Percentiles rank a stretch among this genome's conserved stretches.
Conservation (phyloP, 2,888 invertebrate species). For the Drosophila melanosoma region DNA sequence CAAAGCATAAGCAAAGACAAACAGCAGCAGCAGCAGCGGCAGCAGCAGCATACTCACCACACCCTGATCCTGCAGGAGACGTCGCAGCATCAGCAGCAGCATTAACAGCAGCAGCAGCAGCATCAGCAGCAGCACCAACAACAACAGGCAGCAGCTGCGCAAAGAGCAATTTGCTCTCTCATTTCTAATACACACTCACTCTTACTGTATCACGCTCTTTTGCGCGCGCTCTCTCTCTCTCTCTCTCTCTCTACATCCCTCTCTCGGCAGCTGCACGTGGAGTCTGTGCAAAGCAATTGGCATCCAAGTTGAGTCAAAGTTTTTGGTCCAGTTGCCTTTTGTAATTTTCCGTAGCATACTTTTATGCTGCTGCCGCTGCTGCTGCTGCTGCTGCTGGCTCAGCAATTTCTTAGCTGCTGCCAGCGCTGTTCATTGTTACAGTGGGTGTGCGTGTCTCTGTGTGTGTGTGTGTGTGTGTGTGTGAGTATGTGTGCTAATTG, state of each 20-base stretch:
- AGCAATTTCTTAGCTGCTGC: conserved; percentile 65
- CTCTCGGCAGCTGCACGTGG: conserved; percentile 41
- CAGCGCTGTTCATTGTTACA: conserved; percentile 34
- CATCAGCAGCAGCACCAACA: conserved; percentile 37
- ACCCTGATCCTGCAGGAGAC: conserved; percentile 82
- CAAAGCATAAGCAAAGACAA: conserved; percentile 48
- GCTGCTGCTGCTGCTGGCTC: conserved; percentile 58
- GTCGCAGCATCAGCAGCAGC: conserved; percentile 23
- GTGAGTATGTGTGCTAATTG: conserved; percentile 50
- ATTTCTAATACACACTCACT: conserved; percentile 8
- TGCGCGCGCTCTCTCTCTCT: background rate
- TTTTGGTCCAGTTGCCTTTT: conserved; percentile 65
- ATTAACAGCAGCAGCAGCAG: conserved; percentile 41
- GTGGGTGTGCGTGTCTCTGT: conserved; percentile 6
- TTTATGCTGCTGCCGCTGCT: conserved; percentile 60
- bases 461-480: conserved; percentile 25
- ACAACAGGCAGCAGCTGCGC: conserved; percentile 57
- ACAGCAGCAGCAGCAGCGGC: conserved; percentile 17
- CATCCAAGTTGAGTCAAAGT: conserved; percentile 56
- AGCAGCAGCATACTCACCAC: conserved; percentile 80
- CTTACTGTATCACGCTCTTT: background rate
- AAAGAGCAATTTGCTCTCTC: conserved; percentile 41
- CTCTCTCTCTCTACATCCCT: background rate
- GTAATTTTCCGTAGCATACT: conserved; percentile 72
- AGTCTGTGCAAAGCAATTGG: conserved; percentile 61